Base-by-base conservation (phyloP, 2,797 vertebrate species). In the Scolopax rusticola region DNA sequence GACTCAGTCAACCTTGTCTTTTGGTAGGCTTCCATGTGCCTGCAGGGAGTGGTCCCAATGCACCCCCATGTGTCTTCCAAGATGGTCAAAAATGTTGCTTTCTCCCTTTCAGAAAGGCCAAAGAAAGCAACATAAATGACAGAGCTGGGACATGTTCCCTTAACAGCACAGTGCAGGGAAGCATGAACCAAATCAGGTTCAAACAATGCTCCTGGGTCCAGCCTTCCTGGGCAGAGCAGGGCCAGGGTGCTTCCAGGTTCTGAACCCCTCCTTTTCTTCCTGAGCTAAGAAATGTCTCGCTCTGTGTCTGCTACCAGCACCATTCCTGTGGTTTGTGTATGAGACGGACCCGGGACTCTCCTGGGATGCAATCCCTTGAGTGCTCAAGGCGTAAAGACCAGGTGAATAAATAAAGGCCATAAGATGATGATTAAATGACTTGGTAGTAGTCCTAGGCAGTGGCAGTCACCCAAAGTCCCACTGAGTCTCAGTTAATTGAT, bases 191-290 rank as follows among this genome's bases (percentile, higher is more conserved):
- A 65, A 11, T 30, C 28, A 32, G 14, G 23, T 47, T 53, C 30
- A 30, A 2, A 67, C 0, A 4, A 50, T 36, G 1, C 3, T 68
- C 32, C 47, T 3, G 4, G 9, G 33, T 59, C n/a, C 78, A 48
- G 16, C 8, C 12, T 61, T 71, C 45, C 57, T 13, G 14, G 9
- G 21, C 3, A 27, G 33, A 77, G 48, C 17, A 48, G 12, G 28
- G 10, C 48, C 27, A 51, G 10, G 36, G 15, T 41, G 16, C 8
- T 28, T 68, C 36, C 28, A 45, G 21, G 63, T 83, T 70, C 56
- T n/a, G 53, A 68, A 63, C 36, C 25, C 13, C 32, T 68, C 15
- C 48, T 87, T 41, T 65, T 74, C 78, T 24, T 65, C 13, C 73
- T 28, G 24, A 64, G 13, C 3, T 57, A 32, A 47, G 59, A 56